A percentile compares a stretch with the other conserved stretches of the same genome.
Evolutionary conservation across 2,113 vertebrate species (phyloP).

Genomic region (Cephalopholis sonnerati): DNA sequence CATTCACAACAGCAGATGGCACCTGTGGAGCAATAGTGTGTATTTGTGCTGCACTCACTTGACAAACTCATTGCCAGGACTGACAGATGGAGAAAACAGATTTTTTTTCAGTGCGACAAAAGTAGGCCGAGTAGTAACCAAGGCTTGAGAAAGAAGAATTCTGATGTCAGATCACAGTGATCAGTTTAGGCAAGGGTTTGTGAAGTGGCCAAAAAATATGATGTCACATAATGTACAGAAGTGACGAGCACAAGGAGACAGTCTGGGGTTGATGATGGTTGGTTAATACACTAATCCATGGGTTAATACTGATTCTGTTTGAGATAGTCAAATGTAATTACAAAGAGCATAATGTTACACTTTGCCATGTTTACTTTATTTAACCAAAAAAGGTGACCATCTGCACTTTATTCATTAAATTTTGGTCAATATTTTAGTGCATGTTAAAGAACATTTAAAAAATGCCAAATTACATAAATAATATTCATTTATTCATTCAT

Average conservation of each 20-base stretch:
- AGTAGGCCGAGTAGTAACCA: neutral
- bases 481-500: neutral
- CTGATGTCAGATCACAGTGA: neutral
- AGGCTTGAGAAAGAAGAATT: neutral
- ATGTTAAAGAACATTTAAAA: neutral
- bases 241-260: neutral
- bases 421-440: neutral
- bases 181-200: neutral
- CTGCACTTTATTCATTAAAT: neutral
- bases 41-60: neutral
- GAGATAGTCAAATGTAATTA: neutral
- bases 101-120: neutral
- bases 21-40: conserved; percentile 4
- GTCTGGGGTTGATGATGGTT: neutral
- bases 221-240: neutral
- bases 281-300: neutral
- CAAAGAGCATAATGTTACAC: neutral
- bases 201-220: neutral
- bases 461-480: neutral
- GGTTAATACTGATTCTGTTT: neutral
- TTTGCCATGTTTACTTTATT: neutral
- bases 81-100: conserved; percentile 11
- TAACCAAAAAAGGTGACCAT: neutral
- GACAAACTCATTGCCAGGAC: conserved; percentile 10
- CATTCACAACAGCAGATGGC: conserved; percentile 37